Evolutionary conservation across 2,797 vertebrate species (phyloP).

Genomic region (Zalophus californianus): DNA sequence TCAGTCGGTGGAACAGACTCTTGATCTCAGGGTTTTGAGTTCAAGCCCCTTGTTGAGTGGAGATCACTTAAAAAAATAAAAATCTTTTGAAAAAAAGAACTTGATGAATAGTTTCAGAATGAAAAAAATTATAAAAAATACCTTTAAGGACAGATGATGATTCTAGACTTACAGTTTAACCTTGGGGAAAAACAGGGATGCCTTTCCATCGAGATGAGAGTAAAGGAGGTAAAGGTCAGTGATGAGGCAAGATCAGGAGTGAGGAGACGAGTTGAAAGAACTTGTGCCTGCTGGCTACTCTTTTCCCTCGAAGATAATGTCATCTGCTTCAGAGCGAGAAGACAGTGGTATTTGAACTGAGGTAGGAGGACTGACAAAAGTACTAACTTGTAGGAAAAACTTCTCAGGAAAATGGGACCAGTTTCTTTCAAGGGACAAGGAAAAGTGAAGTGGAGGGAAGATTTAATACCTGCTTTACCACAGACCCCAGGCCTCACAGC

Average conservation of each 20-base stretch:
- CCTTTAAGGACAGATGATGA: neutral
- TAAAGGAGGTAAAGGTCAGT: neutral
- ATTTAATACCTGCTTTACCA: neutral
- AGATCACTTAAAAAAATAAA: neutral
- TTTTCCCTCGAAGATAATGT: neutral
- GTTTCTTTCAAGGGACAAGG: neutral
- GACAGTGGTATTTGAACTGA: neutral
- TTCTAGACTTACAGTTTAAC: neutral
- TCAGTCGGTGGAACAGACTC: neutral
- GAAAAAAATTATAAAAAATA: neutral
- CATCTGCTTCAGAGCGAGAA: neutral
- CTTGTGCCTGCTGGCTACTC: no score
- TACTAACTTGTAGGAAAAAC: neutral
- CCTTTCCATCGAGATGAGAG: neutral
- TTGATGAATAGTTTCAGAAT: conserved; percentile 25
- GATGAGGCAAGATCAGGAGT: neutral
- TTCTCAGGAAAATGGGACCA: neutral
- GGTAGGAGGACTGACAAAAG: neutral
- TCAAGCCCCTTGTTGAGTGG: neutral
- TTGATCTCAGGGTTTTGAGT: neutral
- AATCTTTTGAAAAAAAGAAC: neutral
- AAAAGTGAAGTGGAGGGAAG: neutral
- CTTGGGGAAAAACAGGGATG: neutral
- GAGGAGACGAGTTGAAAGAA: neutral
- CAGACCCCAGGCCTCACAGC: neutral